Evolutionary conservation across 2,888 invertebrate genomes (phyloP).

Genomic region (Conops quadrifasciatus): DNA sequence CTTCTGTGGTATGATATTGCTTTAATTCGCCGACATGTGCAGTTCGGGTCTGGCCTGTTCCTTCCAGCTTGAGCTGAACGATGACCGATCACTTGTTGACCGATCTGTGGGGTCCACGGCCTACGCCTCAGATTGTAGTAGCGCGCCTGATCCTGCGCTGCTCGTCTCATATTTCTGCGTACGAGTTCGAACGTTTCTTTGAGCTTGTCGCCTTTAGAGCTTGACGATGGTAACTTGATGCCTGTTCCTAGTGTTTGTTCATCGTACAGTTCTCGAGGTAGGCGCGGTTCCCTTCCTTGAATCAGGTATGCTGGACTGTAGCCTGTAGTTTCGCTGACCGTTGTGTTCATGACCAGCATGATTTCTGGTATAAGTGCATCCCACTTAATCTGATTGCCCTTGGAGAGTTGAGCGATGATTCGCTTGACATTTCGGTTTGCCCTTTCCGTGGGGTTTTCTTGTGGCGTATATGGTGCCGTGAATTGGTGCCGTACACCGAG

Average conservation of each 20-base stretch:
- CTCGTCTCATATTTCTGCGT: neutral
- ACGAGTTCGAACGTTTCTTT: neutral
- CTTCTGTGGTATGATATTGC: too few species aligned
- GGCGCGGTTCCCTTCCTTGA: conserved; percentile 1
- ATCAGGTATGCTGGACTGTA: conserved; percentile 13
- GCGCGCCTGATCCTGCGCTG: neutral
- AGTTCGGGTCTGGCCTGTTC: neutral
- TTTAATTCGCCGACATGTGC: neutral
- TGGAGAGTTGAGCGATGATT: neutral
- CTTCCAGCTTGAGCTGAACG: neutral
- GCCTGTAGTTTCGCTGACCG: conserved; percentile 13
- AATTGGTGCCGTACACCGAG: too few species aligned
- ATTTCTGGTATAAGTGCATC: neutral
- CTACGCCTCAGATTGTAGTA: neutral
- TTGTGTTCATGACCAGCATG: too few species aligned
- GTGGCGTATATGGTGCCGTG: conserved; percentile 1
- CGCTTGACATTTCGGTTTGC: neutral
- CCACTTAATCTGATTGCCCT: neutral
- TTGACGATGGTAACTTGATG: neutral
- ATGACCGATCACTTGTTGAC: neutral
- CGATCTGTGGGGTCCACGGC: neutral
- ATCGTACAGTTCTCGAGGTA: conserved; percentile 8
- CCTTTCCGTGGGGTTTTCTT: conserved; percentile 1
- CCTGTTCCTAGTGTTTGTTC: neutral
- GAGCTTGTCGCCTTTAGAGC: too few species aligned